Conservation (phyloP, 2,888 invertebrate genomes). For the Diabrotica balteata region DNA sequence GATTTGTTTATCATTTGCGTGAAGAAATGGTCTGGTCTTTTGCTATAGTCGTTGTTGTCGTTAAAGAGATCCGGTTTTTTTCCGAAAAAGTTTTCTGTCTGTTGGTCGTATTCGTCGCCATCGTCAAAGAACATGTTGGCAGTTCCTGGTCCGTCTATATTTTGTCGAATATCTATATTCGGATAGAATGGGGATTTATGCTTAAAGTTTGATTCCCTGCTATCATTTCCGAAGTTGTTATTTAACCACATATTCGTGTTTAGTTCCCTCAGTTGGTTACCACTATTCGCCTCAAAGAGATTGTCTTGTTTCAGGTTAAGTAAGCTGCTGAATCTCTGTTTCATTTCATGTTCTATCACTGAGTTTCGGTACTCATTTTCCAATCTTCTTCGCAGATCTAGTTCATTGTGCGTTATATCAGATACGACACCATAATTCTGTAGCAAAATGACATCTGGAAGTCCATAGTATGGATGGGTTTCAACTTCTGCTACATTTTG, state of each 20-base stretch:
- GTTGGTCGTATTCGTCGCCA: conserved; percentile 36
- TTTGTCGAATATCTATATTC: conserved; percentile 34
- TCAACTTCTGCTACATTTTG: conserved; percentile 33
- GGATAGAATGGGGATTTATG: conserved; percentile 40
- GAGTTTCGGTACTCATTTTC: conserved; percentile 46
- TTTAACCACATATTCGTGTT: conserved; percentile 41
- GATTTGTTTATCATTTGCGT: conserved; percentile 31
- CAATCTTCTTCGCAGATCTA: conserved; percentile 32
- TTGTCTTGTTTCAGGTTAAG: conserved; percentile 44
- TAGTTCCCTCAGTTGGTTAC: conserved; percentile 36
- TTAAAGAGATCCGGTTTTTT: conserved; percentile 34
- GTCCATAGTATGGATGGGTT: conserved; percentile 39
- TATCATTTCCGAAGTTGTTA: conserved; percentile 31
- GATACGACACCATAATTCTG: conserved; percentile 48
- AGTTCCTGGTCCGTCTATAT: conserved; percentile 18
- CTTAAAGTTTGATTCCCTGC: conserved; percentile 13
- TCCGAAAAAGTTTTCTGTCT: conserved; percentile 36
- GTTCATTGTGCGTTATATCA: conserved; percentile 30
- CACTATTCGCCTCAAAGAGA: conserved; percentile 24
- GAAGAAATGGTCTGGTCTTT: conserved; percentile 42
- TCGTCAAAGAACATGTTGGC: conserved; percentile 31
- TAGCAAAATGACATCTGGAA: conserved; percentile 48
- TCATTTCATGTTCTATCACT: conserved; percentile 48
- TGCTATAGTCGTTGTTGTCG: conserved; percentile 36
- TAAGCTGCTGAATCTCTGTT: conserved; percentile 50